Evolutionary conservation across 2,888 invertebrate genomes (phyloP), one percentile per base, ranked within the genome.

Genomic region (Leucozona laternaria): DNA sequence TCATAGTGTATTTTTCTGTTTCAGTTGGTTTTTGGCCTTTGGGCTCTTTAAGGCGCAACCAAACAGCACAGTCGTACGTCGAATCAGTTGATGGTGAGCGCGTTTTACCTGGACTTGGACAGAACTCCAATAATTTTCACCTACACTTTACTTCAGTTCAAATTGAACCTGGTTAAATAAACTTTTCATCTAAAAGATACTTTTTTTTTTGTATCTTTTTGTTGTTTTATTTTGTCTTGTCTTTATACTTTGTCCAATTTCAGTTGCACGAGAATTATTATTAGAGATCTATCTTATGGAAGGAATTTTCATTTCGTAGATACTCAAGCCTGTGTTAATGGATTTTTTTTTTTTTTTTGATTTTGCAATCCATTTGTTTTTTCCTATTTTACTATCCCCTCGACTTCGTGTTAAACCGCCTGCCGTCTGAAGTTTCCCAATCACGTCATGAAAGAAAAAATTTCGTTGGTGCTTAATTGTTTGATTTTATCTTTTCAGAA

Each of bases 1-100:
- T 76, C 79, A 66, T 71, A 62, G 79, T 60, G 66, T 66, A 53
- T 73, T 79, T 83, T 79, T 57, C 45, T 55, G 57, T 70, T 84
- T 80, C 77, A 77, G 81, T 85, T 77, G 77, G 75, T 80, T 78
- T 68, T 81, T 81, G 73, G 85, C 81, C 81, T 81, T 85, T 85
- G 68, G 77, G 62, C 73, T 77, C 81, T 81, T 78, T 81, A 78
- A 85, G 85, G 85, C 80, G 76, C 77, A 78, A 77, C 77, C 68
- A 31, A 81, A 81, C 13, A 43, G 53, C 62, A 85, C 73, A 80
- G 85, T 80, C 85, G 68, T 53, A 31, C 8, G 34, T 66, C 20
- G 66, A 66, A 48, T 68, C 53, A 53, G 66, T 76, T 60, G 72
- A 58, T 70, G 72, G 84, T 73, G 77, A 73, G 58, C 81, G 80